These are phyloP conservation scores for Pollimyrus isidori DNA, from an alignment of 2,113 vertebrate species.

Conservation along the genomic window DNA sequence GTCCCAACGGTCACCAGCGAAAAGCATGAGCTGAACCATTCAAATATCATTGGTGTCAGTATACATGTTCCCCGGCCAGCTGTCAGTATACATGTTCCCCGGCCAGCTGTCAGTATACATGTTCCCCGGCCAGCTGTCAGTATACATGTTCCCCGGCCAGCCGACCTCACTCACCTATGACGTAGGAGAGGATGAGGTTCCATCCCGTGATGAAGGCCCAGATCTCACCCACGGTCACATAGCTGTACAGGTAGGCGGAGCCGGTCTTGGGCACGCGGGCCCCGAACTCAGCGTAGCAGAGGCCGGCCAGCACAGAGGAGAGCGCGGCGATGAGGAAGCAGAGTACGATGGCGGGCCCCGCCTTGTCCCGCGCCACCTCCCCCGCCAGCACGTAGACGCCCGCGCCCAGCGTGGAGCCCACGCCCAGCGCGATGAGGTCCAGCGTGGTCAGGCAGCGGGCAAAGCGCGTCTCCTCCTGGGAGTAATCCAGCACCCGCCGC, in stretches of 20 bases:
- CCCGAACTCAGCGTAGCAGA: slow-evolving; percentile 93
- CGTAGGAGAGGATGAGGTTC: slow-evolving; percentile 95
- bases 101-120: background rate
- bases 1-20: background rate
- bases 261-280: slow-evolving; percentile 88
- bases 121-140: background rate
- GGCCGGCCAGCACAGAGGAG: slow-evolving; percentile 84
- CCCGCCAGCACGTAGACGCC: slow-evolving; percentile 87
- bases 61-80: background rate
- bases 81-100: background rate
- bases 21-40: background rate
- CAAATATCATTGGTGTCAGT: background rate
- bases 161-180: slow-evolving; percentile 69
- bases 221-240: slow-evolving; percentile 90
- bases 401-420: slow-evolving; percentile 86
- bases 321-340: slow-evolving; percentile 88
- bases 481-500: slow-evolving; percentile 65
- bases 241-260: slow-evolving; percentile 94
- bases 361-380: slow-evolving; percentile 81
- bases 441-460: slow-evolving; percentile 84
- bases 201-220: slow-evolving; percentile 95
- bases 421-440: slow-evolving; percentile 85
- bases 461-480: slow-evolving; percentile 66
- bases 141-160: background rate
- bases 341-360: slow-evolving; percentile 83